Base-by-base conservation (phyloP, 2,797 vertebrate species). In the Anabacerthia variegaticeps region DNA sequence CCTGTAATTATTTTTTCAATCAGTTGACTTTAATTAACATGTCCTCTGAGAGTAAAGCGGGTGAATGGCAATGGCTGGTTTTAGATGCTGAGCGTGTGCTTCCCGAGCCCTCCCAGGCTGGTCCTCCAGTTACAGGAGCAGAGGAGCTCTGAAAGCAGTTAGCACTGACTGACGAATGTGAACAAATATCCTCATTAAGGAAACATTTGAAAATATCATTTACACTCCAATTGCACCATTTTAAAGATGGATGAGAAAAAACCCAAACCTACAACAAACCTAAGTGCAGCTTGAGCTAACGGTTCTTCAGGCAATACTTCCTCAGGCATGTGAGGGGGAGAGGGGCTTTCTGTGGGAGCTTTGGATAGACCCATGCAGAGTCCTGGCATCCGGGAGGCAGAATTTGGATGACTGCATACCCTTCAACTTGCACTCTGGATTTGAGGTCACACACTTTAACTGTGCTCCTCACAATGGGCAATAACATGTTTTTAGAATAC, bases 1-100 rank as follows among this genome's bases (percentile, higher is more conserved):
- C 77, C 93, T 95, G 93, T 97, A 97, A 97, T 98, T 97, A 97
- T 95, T 97, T 97, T 98, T 97, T 97, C 97, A 97, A 94, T 97
- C 97, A 97, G 97, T 96, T 97, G 96, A 85, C 95, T 98, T 97
- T 97, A 98, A 98, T 98, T 96, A 97, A 89, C 44, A 24, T 46
- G 95, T 96, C 91, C 81, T 92, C 68, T 74, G 96, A 96, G 97
- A 97, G 91, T 43, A 32, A 2, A 71, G 34, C 30, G 14, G 13
- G 23, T 49, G 85, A 88, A 36, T 2, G 32, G 68, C 92, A 86
- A 48, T 0, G 32, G 22, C 72, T 56, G 73, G 55, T 92, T 75
- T 94, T 20, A 5, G 67, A 52, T 73, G 86, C 79, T 5, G 58
- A 77, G 68, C 51, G 12, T 48, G 90, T 54, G 88, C 59, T 91